Conservation (phyloP, 2,113 vertebrate species). For the Malurus melanocephalus region DNA sequence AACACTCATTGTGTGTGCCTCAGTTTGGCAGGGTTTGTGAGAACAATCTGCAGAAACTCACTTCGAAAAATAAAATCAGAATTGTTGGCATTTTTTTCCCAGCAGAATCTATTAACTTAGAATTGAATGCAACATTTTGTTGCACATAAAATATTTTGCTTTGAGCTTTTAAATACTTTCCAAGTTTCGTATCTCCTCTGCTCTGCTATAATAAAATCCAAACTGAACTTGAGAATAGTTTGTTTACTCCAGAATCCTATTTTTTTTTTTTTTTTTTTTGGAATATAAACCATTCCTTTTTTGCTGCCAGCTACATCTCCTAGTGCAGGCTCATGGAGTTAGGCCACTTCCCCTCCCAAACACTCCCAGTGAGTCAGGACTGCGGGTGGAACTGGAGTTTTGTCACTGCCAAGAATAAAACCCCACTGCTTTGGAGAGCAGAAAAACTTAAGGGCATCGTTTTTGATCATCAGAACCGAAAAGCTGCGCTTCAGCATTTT, state of each 20-base stretch:
- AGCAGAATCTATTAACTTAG: background rate
- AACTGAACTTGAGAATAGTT: conserved; percentile 38
- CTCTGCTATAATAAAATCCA: background rate
- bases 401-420: conserved; percentile 37
- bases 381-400: conserved; percentile 42
- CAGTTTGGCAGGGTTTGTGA: background rate
- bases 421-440: background rate
- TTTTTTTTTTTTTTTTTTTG: background rate
- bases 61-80: background rate
- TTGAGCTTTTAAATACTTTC: conserved; percentile 11
- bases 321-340: conserved; percentile 19
- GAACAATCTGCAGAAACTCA: background rate
- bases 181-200: conserved; percentile 28
- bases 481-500: background rate
- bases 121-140: conserved; percentile 1
- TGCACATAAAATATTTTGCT: conserved; percentile 30
- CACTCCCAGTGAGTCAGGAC: conserved; percentile 50
- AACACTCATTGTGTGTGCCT: fast-evolving
- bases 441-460: background rate
- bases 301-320: conserved; percentile 37
- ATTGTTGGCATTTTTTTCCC: background rate
- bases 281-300: conserved; percentile 12
- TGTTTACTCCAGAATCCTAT: conserved; percentile 27
- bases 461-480: background rate
- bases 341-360: conserved; percentile 45